A percentile compares a stretch with the other conserved stretches of the same genome.
phyloP scores from a whole-genome alignment of 2,113 vertebrate species.

The Microtus ochrogaster region DNA sequence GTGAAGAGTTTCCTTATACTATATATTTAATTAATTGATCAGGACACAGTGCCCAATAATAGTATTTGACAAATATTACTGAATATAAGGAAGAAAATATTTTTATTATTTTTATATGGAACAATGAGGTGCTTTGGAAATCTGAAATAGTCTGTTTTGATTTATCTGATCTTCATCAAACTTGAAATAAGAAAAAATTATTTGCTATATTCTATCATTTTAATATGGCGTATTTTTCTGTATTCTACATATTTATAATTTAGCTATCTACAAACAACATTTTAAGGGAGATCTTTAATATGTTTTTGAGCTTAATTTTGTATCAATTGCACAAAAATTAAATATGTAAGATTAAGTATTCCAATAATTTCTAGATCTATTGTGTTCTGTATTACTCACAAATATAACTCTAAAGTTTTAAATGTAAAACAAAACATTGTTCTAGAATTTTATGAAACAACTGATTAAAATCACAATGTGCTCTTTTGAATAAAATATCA shows the following conservation, averaged over 20 bases:
- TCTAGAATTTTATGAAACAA: constrained; percentile 65
- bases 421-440: constrained; percentile 68
- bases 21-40: background rate
- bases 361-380: constrained; percentile 30
- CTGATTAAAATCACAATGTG: constrained; percentile 79
- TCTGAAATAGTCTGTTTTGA: background rate
- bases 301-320: constrained; percentile 49
- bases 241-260: constrained; percentile 24
- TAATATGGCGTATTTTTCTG: background rate
- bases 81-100: background rate
- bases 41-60: background rate
- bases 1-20: background rate
- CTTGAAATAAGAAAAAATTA: background rate
- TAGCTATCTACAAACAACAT: background rate
- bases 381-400: constrained; percentile 60
- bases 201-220: background rate
- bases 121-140: constrained; percentile 34
- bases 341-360: constrained; percentile 21
- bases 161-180: background rate
- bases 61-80: background rate
- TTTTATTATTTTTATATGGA: background rate
- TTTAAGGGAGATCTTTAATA: constrained; percentile 51
- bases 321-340: constrained; percentile 53
- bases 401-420: constrained; percentile 64
- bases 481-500: constrained; percentile 81